These are phyloP conservation scores for Muscidifurax raptorellus DNA, from an alignment of 1,140 invertebrate genomes.

Conservation along the genomic window DNA sequence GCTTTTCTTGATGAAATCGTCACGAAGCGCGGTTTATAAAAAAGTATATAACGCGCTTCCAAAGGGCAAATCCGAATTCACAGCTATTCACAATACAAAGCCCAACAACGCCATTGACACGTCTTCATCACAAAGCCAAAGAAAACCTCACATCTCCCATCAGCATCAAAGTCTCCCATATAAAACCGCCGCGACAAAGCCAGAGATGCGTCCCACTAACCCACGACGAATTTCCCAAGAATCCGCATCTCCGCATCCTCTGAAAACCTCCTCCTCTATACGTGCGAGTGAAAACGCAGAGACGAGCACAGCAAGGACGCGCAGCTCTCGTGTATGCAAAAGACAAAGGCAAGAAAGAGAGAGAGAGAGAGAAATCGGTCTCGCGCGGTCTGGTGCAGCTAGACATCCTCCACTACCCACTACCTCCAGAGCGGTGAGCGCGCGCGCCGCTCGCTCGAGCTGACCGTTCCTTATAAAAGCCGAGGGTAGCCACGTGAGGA, in stretches of 20 bases:
- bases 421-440: neutral
- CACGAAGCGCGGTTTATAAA: too few relatives aligned
- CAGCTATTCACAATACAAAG: neutral
- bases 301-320: neutral
- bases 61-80: too few relatives aligned
- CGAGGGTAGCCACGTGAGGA: constrained; percentile 64
- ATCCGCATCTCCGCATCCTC: neutral
- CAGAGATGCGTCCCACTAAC: neutral
- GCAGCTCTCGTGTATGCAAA: neutral
- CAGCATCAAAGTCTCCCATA: neutral
- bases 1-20: neutral
- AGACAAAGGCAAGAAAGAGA: constrained; percentile 2
- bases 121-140: neutral
- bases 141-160: neutral
- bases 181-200: too few relatives aligned
- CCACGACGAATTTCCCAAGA: neutral
- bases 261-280: neutral
- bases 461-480: constrained; percentile 68
- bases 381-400: neutral
- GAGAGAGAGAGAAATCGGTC: neutral
- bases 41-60: too few relatives aligned
- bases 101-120: neutral
- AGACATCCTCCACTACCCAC: constrained; percentile 44
- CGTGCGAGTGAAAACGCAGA: neutral
- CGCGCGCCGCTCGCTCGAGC: constrained; percentile 3